Evolutionary conservation across 2,113 vertebrate genomes (phyloP).

Genomic region (Hirundichthys speculiger): DNA sequence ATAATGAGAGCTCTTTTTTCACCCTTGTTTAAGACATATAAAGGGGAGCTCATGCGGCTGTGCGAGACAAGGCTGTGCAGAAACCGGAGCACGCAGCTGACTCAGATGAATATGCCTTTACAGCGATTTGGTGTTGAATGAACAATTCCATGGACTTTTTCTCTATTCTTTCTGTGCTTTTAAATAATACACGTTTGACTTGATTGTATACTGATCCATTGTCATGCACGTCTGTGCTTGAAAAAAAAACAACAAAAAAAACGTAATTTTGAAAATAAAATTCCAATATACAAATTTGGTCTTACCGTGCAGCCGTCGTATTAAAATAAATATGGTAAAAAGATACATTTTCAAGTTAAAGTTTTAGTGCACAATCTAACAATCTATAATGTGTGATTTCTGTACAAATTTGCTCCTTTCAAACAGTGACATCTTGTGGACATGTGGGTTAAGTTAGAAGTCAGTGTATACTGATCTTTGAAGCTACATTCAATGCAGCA

Average conservation of each 20-base stretch:
- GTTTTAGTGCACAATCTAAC: not conserved
- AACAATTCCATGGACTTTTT: slow-evolving; percentile 74
- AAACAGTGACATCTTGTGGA: slow-evolving; percentile 78
- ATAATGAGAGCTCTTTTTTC: slow-evolving; percentile 86
- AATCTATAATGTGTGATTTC: slow-evolving; percentile 10
- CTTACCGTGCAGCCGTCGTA: not conserved
- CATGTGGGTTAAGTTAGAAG: slow-evolving; percentile 21
- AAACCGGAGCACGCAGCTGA: slow-evolving; percentile 84
- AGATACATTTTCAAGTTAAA: slow-evolving; percentile 2
- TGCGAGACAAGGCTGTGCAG: slow-evolving; percentile 78
- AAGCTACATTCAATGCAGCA: not conserved
- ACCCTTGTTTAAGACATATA: slow-evolving; percentile 85
- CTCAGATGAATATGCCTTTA: slow-evolving; percentile 82
- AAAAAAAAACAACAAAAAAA: too few relatives aligned
- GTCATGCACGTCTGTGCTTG: slow-evolving; percentile 23
- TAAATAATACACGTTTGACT: slow-evolving; percentile 58
- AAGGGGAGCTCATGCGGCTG: slow-evolving; percentile 82
- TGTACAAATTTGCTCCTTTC: slow-evolving; percentile 52
- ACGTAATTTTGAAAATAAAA: not conserved
- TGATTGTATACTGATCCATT: slow-evolving; percentile 51
- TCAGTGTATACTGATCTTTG: not conserved
- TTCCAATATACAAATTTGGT: not conserved
- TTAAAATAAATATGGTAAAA: not conserved
- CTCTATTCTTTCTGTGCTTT: slow-evolving; percentile 41
- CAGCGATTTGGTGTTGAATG: slow-evolving; percentile 78